These are phyloP conservation scores for Patella ulyssiponensis DNA, from an alignment of 2,888 invertebrate species.

Conservation along the genomic window DNA sequence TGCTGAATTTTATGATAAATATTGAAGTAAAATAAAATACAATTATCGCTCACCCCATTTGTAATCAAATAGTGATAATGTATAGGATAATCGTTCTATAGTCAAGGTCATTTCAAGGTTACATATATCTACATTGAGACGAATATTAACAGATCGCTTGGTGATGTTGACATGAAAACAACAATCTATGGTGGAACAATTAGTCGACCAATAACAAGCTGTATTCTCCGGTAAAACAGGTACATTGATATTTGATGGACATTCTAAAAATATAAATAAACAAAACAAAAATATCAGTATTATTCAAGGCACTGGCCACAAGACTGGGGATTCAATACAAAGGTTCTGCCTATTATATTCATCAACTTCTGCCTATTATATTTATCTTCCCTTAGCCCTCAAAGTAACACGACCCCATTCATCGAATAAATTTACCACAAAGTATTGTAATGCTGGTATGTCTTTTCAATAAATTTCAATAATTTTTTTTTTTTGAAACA, in stretches of 20 bases:
- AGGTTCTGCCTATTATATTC: no score
- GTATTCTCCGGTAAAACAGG: conserved; percentile 30
- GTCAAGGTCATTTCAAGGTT: conserved; percentile 33
- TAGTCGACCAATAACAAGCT: conserved; percentile 30
- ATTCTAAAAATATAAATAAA: conserved; percentile 28
- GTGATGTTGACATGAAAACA: conserved; percentile 38
- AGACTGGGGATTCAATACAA: no score
- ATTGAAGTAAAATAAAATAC: background rate
- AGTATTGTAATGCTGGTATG: no score
- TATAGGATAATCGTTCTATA: conserved; percentile 38
- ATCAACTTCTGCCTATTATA: no score
- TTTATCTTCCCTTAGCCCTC: no score
- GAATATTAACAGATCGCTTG: conserved; percentile 27
- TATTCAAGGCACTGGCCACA: no score
- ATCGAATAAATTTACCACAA: no score
- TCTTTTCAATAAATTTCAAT: no score
- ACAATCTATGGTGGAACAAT: conserved; percentile 43
- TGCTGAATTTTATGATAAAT: no score
- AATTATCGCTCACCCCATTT: conserved; percentile 33
- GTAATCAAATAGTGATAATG: conserved; percentile 35
- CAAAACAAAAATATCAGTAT: background rate
- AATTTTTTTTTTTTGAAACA: no score
- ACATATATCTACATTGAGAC: conserved; percentile 39
- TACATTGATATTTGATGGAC: conserved; percentile 18
- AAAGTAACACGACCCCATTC: no score